Conservation (phyloP, 2,113 vertebrate genomes). For the Cariama cristata region DNA sequence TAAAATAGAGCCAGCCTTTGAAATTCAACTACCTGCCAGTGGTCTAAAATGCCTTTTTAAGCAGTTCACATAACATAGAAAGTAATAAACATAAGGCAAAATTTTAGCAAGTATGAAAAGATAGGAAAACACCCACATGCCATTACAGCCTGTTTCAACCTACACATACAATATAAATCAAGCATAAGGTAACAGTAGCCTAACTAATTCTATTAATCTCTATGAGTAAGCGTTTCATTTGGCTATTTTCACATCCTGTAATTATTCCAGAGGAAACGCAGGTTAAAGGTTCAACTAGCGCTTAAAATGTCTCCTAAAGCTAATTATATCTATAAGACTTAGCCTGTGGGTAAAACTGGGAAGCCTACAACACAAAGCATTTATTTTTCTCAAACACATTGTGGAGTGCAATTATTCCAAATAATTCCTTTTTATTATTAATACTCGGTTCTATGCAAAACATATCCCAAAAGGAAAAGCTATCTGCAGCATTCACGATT, state of each 20-base stretch:
- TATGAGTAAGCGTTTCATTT: conserved; percentile 63
- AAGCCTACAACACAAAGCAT: conserved; percentile 27
- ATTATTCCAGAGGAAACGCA: conserved; percentile 74
- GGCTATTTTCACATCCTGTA: conserved; percentile 73
- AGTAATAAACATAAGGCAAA: conserved; percentile 35
- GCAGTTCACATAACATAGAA: conserved; percentile 10
- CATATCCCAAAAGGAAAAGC: background rate
- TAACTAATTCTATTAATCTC: conserved; percentile 75
- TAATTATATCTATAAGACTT: conserved; percentile 66
- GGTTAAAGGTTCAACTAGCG: conserved; percentile 74
- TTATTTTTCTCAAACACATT: conserved; percentile 36
- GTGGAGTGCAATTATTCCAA: background rate
- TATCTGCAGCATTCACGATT: background rate
- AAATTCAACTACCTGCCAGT: conserved; percentile 46
- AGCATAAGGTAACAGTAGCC: conserved; percentile 58
- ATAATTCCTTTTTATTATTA: background rate
- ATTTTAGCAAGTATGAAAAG: conserved; percentile 12
- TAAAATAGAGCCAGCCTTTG: conserved; percentile 55
- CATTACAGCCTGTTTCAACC: background rate
- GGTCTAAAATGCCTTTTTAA: conserved; percentile 38
- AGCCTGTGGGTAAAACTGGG: conserved; percentile 35
- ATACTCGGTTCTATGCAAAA: background rate
- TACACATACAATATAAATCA: conserved; percentile 44
- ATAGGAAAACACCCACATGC: conserved; percentile 42
- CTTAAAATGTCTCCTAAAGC: conserved; percentile 66